Evolutionary conservation across 2,888 invertebrate genomes (phyloP), one percentile per base, ranked within the genome.

Genomic region (Cerastis leucographa): DNA sequence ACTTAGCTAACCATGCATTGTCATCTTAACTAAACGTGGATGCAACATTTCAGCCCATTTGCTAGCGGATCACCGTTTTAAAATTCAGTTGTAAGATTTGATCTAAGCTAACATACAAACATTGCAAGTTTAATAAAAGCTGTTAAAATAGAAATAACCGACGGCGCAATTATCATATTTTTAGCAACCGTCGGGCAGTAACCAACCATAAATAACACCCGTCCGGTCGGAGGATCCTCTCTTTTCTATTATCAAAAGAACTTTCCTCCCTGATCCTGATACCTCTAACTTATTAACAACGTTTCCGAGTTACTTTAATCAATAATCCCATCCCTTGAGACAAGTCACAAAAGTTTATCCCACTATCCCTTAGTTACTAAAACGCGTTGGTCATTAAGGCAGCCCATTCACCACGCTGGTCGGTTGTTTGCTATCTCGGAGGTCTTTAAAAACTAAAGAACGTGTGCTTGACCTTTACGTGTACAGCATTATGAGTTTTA

Each of bases 401-500:
- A 25, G 44, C 17, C 76, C 62, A 81, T 85, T 84, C 78, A 86
- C 62, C 9, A 2, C 22, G n/a, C 56, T 42, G 56, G 35, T 51
- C 22, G 1, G 67, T 71, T 81, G 85, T 86, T 79, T 83, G 25
- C 73, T 49, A 54, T 64, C 59, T 54, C 68, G 59, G 44, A 79
- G 65, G 71, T 74, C 77, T 73, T 74, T 86, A 69, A 65, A 71
- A 67, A 66, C 74, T 79, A 62, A 77, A 79, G 74, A 81, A 71
- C 9, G 56, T 74, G 46, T 68, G 78, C 78, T 79, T 77, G 85
- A 85, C 85, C 78, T 81, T 86, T 84, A 35, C 71, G 17, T 74
- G 73, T 51, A 54, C 42, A 44, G 68, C 59, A 72, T 81, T 85
- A 67, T 54, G 66, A 19, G 22, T 67, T 67, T 9, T 46, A 72